phyloP scores from a whole-genome alignment of 2,797 vertebrate species.

The Manis javanica region DNA sequence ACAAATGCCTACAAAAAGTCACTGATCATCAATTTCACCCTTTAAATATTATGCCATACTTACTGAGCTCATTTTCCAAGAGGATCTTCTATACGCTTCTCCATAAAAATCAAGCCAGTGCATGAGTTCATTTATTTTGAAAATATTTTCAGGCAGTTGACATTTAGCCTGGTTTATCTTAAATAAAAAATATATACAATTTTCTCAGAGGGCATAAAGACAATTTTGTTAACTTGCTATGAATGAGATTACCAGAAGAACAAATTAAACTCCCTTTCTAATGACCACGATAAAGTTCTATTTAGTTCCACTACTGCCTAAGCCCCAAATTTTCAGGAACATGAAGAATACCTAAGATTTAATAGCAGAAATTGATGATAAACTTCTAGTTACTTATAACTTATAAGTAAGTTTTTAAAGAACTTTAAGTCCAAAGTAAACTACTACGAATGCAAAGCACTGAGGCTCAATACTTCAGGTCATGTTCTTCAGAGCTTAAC shows the following conservation, averaged over 20 bases:
- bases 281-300: slow-evolving; percentile 43
- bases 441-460: background rate
- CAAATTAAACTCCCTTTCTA: background rate
- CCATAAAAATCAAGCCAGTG: slow-evolving; percentile 1
- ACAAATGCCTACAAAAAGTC: background rate
- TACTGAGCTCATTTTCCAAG: slow-evolving; percentile 51
- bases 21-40: background rate
- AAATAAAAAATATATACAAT: slow-evolving; percentile 36
- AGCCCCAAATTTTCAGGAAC: background rate
- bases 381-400: slow-evolving; percentile 16
- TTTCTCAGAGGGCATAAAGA: background rate
- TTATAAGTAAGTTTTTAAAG: background rate
- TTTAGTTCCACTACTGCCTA: background rate
- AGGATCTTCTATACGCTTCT: slow-evolving; percentile 57
- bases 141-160: slow-evolving; percentile 72
- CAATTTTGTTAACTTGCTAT: slow-evolving; percentile 4
- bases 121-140: slow-evolving; percentile 72
- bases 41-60: slow-evolving; percentile 51
- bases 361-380: background rate
- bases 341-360: background rate
- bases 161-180: slow-evolving; percentile 78
- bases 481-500: background rate
- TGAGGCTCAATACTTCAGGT: background rate
- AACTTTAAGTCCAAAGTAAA: background rate
- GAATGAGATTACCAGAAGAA: background rate